phyloP scores from a whole-genome alignment of 2,888 invertebrate species.

The Nebria brevicollis region DNA sequence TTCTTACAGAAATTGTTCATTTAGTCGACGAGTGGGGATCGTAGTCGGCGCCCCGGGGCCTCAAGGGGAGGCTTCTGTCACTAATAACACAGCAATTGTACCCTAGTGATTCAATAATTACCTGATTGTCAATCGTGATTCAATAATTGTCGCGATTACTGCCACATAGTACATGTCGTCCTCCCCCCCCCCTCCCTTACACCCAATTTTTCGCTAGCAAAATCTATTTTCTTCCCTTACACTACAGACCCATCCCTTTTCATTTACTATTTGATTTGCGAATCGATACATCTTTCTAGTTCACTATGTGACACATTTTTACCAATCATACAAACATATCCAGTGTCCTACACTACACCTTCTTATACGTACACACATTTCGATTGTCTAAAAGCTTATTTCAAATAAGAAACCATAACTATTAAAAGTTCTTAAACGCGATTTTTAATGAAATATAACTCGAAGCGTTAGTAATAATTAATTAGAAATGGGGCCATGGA shows the following conservation, averaged over 20 bases:
- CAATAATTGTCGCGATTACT: conserved; percentile 57
- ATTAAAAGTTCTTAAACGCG: too few relatives aligned
- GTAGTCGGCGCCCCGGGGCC: conserved; percentile 30
- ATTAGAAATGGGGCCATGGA: too few relatives aligned
- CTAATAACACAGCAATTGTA: conserved; percentile 59
- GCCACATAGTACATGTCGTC: not conserved
- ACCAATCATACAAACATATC: too few relatives aligned
- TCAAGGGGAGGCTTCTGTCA: conserved; percentile 53
- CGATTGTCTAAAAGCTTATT: too few relatives aligned
- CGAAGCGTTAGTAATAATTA: too few relatives aligned
- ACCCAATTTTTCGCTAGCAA: not conserved
- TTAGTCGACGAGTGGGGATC: not conserved
- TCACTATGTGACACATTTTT: too few relatives aligned
- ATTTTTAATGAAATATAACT: too few relatives aligned
- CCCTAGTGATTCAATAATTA: conserved; percentile 60
- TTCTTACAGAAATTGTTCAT: not conserved
- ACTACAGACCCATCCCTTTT: not conserved
- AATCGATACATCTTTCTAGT: too few relatives aligned
- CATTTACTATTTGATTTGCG: too few relatives aligned
- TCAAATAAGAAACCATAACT: too few relatives aligned
- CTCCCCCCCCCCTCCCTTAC: not conserved
- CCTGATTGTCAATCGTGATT: conserved; percentile 60
- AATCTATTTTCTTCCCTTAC: not conserved
- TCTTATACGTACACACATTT: too few relatives aligned
- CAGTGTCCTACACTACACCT: too few relatives aligned